Evolutionary conservation across 2,113 vertebrate species (phyloP), one percentile per base, ranked within the genome.

Genomic region (Calidris pygmaea): DNA sequence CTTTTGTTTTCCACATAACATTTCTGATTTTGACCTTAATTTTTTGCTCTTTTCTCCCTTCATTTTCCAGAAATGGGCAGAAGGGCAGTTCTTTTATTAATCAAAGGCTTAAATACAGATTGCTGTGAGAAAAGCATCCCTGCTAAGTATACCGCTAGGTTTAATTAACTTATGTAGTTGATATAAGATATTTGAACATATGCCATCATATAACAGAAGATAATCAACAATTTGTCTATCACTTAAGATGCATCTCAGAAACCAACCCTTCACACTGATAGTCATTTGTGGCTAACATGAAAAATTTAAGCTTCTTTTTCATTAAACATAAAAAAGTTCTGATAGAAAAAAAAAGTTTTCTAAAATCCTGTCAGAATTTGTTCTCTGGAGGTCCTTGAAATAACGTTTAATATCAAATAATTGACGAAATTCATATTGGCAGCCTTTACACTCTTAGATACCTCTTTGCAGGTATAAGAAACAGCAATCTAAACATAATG

Each of bases 1-100:
- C 12, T 50, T 7, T 9, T 0, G 0, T 62, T 91, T 86, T 77
- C 35, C 32, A 58, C 1, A 0, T 22, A 86, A 71, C 5, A 26
- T 63, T 53, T 81, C 26, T 71, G 37, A 48, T 32, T 86, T 70
- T 35, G 17, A 41, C 45, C 8, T 50, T 88, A 55, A 35, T 86
- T 90, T 68, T 22, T 19, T 50, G 5, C 27, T 27, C 6, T 55
- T 18, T 18, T 83, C 17, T 52, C 7, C 8, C 3, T 18, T 15
- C 5, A 15, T 32, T 76, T 74, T 62, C 14, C n/a, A 39, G 26
- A 78, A 75, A 59, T 48, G 3, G 26, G 5, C 29, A 71, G 34
- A 71, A 89, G 10, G 29, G 52, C 7, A 55, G 56, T 59, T 77
- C 0, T 78, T 48, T 82, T 65, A 29, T 85, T 93, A 81, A 63